A percentile compares a stretch with the other conserved stretches of the same genome.
phyloP scores from a whole-genome alignment of 2,113 vertebrate genomes.

The Enhydra lutris region DNA sequence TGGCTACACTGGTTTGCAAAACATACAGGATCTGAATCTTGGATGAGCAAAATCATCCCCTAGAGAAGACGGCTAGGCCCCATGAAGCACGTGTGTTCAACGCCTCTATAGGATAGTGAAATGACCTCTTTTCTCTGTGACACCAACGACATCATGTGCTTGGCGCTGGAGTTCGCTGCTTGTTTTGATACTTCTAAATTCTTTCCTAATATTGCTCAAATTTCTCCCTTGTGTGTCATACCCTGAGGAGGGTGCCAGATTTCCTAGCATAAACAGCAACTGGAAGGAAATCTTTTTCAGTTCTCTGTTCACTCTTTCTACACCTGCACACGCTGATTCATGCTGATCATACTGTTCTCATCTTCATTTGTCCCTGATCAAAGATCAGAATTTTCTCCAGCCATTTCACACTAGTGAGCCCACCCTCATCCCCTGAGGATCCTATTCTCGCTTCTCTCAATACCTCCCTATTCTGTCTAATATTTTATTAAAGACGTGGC shows the following conservation, averaged over 20 bases:
- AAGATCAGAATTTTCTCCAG: not conserved
- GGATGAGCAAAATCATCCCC: not conserved
- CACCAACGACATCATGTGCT: not conserved
- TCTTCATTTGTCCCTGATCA: not conserved
- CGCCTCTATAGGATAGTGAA: not conserved
- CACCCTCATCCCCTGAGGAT: not conserved
- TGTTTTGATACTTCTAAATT: constrained; percentile 40
- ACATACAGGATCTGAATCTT: not conserved
- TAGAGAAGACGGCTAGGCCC: not conserved
- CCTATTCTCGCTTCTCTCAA: not conserved
- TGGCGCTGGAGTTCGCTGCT: not conserved
- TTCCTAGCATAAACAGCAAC: not conserved
- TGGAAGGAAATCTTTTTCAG: not conserved
- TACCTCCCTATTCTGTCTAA: not conserved
- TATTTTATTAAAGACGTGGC: not conserved
- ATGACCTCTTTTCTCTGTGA: not conserved
- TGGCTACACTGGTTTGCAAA: not conserved
- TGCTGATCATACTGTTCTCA: not conserved
- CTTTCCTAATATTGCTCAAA: constrained; percentile 27
- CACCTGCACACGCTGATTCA: not conserved
- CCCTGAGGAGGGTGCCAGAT: not conserved
- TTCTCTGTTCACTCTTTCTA: not conserved
- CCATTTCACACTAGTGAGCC: not conserved
- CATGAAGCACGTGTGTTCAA: not conserved
- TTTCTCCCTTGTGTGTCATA: constrained; percentile 34